Conservation (phyloP, 2,888 invertebrate genomes). For the Pogonocherus hispidulus region DNA sequence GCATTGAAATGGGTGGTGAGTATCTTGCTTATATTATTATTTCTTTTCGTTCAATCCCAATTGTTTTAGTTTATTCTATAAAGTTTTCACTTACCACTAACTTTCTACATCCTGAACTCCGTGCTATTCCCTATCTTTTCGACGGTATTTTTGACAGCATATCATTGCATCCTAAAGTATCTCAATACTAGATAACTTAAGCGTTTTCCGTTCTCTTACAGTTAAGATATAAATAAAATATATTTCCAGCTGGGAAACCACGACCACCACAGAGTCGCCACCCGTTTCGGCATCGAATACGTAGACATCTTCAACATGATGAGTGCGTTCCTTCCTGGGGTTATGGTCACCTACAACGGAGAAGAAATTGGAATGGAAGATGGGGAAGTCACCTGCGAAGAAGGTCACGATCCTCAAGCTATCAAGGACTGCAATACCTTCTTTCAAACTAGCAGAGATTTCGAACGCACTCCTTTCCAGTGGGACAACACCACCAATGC, state of each 20-base stretch:
- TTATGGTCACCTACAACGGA: conserved; percentile 88
- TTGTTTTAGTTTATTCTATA: too few relatives aligned
- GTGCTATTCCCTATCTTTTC: too few relatives aligned
- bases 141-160: too few relatives aligned
- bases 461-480: conserved; percentile 84
- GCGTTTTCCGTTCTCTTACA: too few relatives aligned
- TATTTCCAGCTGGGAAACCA: conserved; percentile 79
- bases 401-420: conserved; percentile 72
- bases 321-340: conserved; percentile 83
- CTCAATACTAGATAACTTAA: too few relatives aligned
- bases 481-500: conserved; percentile 77
- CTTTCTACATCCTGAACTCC: too few relatives aligned
- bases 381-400: conserved; percentile 69
- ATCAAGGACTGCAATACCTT: conserved; percentile 65
- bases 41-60: neutral
- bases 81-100: too few relatives aligned
- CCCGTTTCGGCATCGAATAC: conserved; percentile 74
- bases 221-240: too few relatives aligned
- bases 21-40: conserved; percentile 41
- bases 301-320: conserved; percentile 88
- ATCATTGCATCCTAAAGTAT: too few relatives aligned
- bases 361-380: conserved; percentile 84
- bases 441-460: conserved; percentile 75
- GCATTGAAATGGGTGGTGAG: conserved; percentile 83
- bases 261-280: conserved; percentile 78